Conservation (phyloP, 53 echinoderm and acorn worm genomes). For the Zoroaster sp. region DNA sequence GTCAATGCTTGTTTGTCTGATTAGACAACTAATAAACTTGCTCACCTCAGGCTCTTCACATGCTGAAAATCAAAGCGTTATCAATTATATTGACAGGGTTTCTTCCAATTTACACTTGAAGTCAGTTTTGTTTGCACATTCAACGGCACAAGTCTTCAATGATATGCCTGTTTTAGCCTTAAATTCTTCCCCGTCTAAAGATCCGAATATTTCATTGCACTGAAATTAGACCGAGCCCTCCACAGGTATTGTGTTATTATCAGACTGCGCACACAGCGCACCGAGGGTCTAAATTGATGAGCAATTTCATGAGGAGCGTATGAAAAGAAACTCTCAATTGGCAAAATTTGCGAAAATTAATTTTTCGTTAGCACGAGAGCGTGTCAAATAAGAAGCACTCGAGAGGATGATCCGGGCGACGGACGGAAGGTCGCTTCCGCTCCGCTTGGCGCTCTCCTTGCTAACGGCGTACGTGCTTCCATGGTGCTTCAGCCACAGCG, state of each 20-base stretch:
- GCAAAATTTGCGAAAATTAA: constrained; percentile 59
- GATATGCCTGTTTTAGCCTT: not conserved
- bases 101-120: not conserved
- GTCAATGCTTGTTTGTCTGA: not conserved
- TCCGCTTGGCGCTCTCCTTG: constrained; percentile 10
- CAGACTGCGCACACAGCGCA: not conserved
- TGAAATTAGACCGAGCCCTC: not conserved
- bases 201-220: not conserved
- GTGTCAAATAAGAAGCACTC: constrained; percentile 54
- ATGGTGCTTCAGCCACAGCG: not conserved
- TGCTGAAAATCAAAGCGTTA: not conserved
- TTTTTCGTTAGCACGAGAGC: constrained; percentile 56
- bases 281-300: constrained; percentile 47
- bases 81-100: constrained; percentile 27
- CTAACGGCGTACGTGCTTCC: constrained; percentile 37
- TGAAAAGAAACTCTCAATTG: constrained; percentile 29
- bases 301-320: constrained; percentile 29
- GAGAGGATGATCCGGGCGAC: constrained; percentile 39
- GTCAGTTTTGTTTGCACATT: constrained; percentile 27
- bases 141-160: constrained; percentile 6
- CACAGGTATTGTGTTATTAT: not conserved
- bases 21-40: no score
- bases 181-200: not conserved
- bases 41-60: not conserved
- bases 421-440: constrained; percentile 32